These are phyloP conservation scores for Hylyphantes graminicola DNA, from an alignment of 1,140 invertebrate species.

Conservation along the genomic window DNA sequence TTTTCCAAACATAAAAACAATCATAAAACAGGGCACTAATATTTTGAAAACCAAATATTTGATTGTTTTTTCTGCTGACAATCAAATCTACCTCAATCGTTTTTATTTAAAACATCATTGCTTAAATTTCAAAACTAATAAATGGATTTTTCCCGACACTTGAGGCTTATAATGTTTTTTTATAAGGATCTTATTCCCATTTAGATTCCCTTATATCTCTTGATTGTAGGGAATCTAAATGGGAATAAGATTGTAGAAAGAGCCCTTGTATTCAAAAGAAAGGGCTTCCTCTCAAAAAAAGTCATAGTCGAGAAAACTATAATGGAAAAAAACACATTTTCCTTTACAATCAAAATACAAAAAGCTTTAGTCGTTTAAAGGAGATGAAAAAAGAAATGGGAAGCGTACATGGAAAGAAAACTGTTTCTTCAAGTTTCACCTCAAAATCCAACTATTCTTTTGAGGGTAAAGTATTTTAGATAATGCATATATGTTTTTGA, in stretches of 20 bases:
- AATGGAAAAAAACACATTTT: not conserved
- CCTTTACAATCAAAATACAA: conserved; percentile 38
- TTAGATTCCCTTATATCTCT: conserved; percentile 38
- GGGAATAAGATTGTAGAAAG: conserved; percentile 38
- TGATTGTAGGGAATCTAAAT: too few species aligned
- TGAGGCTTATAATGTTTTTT: conserved; percentile 24
- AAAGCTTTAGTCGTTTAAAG: conserved; percentile 16
- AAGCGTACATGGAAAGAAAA: not conserved
- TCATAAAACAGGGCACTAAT: too few species aligned
- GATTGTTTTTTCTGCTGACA: too few species aligned
- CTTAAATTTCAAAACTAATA: conserved; percentile 19
- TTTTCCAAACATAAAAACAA: too few species aligned
- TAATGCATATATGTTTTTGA: conserved; percentile 6
- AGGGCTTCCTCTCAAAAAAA: conserved; percentile 5
- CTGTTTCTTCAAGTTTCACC: conserved; percentile 12
- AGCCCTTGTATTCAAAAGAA: conserved; percentile 37
- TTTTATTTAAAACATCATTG: too few species aligned
- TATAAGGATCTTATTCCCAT: conserved; percentile 41
- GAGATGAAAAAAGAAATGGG: not conserved
- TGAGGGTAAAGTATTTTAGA: conserved; percentile 17
- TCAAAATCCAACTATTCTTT: conserved; percentile 25
- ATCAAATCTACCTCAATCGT: too few species aligned
- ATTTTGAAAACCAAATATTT: too few species aligned
- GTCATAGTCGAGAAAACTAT: not conserved
- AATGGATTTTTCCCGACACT: conserved; percentile 21